A percentile compares a stretch with the other conserved stretches of the same genome.
phyloP scores from a whole-genome alignment of 2,888 invertebrate species.

The Rhorus exstirpatorius region DNA sequence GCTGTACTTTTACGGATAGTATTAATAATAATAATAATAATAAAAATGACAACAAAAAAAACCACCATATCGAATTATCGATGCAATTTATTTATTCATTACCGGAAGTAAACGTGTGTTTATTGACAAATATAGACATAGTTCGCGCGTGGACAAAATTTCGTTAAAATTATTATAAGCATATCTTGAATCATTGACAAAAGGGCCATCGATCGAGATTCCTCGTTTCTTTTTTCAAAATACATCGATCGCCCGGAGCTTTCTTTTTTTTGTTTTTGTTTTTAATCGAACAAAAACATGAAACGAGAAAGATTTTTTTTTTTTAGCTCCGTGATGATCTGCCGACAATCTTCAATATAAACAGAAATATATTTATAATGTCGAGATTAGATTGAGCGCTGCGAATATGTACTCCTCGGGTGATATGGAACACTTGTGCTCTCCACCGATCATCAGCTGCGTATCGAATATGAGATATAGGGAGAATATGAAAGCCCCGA shows the following conservation, averaged over 20 bases:
- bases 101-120: too few relatives aligned
- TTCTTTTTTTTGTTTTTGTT: neutral
- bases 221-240: too few relatives aligned
- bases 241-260: conserved; percentile 19
- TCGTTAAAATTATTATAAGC: too few relatives aligned
- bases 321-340: conserved; percentile 86
- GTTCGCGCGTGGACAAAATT: too few relatives aligned
- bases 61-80: too few relatives aligned
- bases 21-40: too few relatives aligned
- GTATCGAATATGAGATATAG: conserved; percentile 97
- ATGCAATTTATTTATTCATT: too few relatives aligned
- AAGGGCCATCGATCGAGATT: too few relatives aligned
- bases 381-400: conserved; percentile 96
- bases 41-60: too few relatives aligned
- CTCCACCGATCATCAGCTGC: conserved; percentile 96
- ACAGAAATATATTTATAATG: conserved; percentile 95
- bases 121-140: too few relatives aligned
- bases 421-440: conserved; percentile 95
- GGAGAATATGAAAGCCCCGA: conserved; percentile 96
- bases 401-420: conserved; percentile 98
- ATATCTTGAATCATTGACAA: too few relatives aligned
- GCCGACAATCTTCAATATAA: conserved; percentile 93
- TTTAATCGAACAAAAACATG: neutral
- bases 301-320: neutral
- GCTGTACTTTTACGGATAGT: too few relatives aligned